phyloP scores from a whole-genome alignment of 1,140 invertebrate genomes.

The Archegozetes longisetosus region DNA sequence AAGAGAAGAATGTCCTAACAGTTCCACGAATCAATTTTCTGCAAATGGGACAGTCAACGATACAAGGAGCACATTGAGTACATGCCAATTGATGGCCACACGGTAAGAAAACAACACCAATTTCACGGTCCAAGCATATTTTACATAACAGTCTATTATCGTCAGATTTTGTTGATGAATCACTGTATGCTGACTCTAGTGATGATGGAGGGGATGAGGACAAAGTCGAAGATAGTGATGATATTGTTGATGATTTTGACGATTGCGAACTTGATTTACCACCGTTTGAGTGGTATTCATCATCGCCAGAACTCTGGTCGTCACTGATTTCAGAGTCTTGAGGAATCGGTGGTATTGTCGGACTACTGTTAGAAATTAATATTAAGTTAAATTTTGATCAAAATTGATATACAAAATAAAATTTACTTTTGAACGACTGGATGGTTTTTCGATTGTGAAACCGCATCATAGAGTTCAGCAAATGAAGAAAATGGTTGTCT shows the following conservation, averaged over 20 bases:
- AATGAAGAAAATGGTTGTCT: not conserved
- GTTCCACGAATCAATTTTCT: conserved; percentile 49
- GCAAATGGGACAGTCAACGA: conserved; percentile 65
- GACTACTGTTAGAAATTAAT: no score
- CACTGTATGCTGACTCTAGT: no score
- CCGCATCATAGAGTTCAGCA: not conserved
- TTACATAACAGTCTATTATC: conserved; percentile 46
- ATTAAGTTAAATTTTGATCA: no score
- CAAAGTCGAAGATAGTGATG: not conserved
- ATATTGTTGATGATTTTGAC: not conserved
- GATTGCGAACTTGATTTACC: not conserved
- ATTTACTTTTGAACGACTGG: not conserved
- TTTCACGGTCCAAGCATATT: conserved; percentile 77
- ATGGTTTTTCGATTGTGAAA: not conserved
- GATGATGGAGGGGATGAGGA: not conserved
- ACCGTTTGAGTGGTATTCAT: not conserved
- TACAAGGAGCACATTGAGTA: conserved; percentile 55
- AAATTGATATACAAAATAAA: not conserved
- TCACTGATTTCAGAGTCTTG: not conserved
- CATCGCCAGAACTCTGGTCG: not conserved
- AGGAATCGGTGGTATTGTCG: no score
- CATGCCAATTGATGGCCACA: conserved; percentile 79
- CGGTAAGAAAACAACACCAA: conserved; percentile 70
- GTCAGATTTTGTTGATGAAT: not conserved
- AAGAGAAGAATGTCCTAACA: conserved; percentile 59